Base-by-base conservation (phyloP, 2,888 invertebrate genomes). In the Diaphora mendica region DNA sequence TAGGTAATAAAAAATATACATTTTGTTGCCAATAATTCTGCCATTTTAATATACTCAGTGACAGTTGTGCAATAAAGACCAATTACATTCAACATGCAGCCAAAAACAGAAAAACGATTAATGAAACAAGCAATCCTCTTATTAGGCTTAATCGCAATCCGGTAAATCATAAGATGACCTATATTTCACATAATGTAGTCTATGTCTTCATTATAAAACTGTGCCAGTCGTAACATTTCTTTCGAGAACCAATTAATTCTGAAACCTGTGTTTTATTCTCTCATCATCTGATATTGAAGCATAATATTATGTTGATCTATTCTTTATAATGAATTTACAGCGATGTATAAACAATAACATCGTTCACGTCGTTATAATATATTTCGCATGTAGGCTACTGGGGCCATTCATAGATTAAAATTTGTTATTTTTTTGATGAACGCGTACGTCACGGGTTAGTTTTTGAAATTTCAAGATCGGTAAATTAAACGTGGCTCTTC, bases 261-360 rank as follows among this genome's bases (percentile, higher is more conserved):
- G 30, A 62, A 26, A 62, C 30, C 4, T 62, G 62, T 30, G 30
- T 62, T 62, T 62, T 7, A 17, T 30, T 62, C 17, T 30, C 17
- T 62, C 30, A 30, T 17, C 62, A 62, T 30, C 62, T 62, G 62
- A 62, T 30, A 17, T 62, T 55, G 23, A 55, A 30, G 7, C 7
- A 30, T 15, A n/a, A n/a, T n/a, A n/a, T n/a, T n/a, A 30, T 72
- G 44, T 80, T 82, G 75, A 75, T 76, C 55, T 71, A 42, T 67
- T 62, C 17, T 30, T 30, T 30, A 17, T 30, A 30, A 30, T 30
- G 30, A 30, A 62, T 30, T 62, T 30, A 62, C 30, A 30, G 30
- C 17, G 2, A 30, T 17, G 26, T 62, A 30, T 62, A 62, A 62
- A 62, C 62, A 62, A 62, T 62, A 62, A 62, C 30, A 62, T 30